phyloP scores from a whole-genome alignment of 2,888 invertebrate genomes.

The Calephelis perditalis region DNA sequence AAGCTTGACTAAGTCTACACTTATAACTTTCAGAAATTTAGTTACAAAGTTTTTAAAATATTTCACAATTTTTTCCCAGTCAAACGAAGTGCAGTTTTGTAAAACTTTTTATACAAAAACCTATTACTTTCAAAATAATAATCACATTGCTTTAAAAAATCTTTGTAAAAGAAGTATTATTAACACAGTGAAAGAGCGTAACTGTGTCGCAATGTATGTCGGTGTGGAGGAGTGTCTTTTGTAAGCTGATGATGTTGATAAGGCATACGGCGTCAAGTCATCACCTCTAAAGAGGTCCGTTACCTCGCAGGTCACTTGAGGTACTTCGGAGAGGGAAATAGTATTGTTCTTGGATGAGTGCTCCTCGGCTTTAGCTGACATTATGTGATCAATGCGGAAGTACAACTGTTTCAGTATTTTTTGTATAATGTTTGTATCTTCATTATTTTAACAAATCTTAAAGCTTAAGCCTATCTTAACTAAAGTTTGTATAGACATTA shows the following conservation, averaged over 20 bases:
- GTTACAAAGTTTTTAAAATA: no score
- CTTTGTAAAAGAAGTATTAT: conserved; percentile 1
- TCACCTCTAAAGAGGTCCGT: conserved; percentile 32
- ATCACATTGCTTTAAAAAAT: background rate
- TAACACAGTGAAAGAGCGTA: conserved; percentile 2
- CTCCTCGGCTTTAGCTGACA: conserved; percentile 11
- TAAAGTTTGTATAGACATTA: no score
- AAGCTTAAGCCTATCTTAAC: no score
- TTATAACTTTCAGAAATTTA: no score
- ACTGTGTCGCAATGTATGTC: background rate
- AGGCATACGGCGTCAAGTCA: conserved; percentile 36
- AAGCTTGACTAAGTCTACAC: no score
- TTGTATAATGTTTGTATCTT: no score
- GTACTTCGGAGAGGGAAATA: conserved; percentile 40
- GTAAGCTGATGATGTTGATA: conserved; percentile 35
- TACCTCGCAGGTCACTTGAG: conserved; percentile 30
- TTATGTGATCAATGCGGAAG: conserved; percentile 3
- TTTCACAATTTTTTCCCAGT: no score
- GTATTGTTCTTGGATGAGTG: conserved; percentile 35
- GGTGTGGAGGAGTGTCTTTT: conserved; percentile 31
- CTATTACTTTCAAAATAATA: no score
- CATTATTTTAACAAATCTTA: no score
- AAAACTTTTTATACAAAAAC: no score
- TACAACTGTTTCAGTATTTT: no score
- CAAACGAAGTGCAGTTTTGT: no score